Evolutionary conservation across 2,797 vertebrate genomes (phyloP).

Genomic region (Galago senegalensis): DNA sequence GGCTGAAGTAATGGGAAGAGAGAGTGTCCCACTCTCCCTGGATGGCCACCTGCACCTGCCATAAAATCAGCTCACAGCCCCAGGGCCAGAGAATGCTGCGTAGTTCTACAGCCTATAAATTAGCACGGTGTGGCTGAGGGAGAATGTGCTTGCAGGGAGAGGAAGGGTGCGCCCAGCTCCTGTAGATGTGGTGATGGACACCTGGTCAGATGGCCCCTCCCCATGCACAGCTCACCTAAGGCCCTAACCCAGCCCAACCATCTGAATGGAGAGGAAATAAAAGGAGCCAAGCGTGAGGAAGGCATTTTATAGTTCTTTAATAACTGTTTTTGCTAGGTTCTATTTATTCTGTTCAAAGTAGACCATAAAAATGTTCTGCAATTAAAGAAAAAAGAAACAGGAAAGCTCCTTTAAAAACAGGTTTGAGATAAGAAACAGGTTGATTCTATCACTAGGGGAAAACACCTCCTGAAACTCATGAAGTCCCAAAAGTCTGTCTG

Average conservation of each 20-base stretch:
- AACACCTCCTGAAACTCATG: neutral
- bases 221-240: neutral
- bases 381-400: slow-evolving; percentile 60
- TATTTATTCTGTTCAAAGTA: slow-evolving; percentile 62
- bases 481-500: neutral
- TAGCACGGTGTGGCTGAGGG: neutral
- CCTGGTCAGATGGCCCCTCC: neutral
- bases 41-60: neutral
- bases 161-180: neutral
- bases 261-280: slow-evolving; percentile 35
- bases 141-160: neutral
- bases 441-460: neutral
- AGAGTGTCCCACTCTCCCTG: neutral
- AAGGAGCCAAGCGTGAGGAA: slow-evolving; percentile 17
- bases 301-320: slow-evolving; percentile 46
- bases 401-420: slow-evolving; percentile 57
- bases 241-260: neutral
- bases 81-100: neutral
- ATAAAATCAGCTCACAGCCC: neutral
- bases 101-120: neutral
- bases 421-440: slow-evolving; percentile 21
- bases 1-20: neutral
- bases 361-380: slow-evolving; percentile 69
- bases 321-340: slow-evolving; percentile 55
- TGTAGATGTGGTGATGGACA: neutral